Conservation (phyloP, 2,888 invertebrate species). For the Ametastegia equiseti region DNA sequence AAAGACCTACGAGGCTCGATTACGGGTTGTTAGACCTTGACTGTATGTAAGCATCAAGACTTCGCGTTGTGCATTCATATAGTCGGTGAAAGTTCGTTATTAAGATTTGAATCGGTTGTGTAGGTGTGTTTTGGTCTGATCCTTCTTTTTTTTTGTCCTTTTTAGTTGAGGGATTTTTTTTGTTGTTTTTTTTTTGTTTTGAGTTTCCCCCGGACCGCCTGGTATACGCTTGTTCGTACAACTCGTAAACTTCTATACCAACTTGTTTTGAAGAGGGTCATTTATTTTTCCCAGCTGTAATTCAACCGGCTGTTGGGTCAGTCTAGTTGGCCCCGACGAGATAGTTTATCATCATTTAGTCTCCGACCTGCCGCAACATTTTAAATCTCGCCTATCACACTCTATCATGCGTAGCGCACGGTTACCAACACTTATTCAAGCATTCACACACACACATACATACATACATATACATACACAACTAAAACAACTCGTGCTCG, state of each 20-base stretch:
- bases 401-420: slow-evolving; percentile 54
- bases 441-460: slow-evolving; percentile 23
- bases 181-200: slow-evolving; percentile 52
- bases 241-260: slow-evolving; percentile 48
- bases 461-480: not conserved
- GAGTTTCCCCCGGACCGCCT: slow-evolving; percentile 38
- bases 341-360: slow-evolving; percentile 75
- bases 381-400: slow-evolving; percentile 72
- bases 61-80: not conserved
- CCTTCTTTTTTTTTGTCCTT: slow-evolving; percentile 36
- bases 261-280: slow-evolving; percentile 48
- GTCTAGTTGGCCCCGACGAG: slow-evolving; percentile 69
- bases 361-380: slow-evolving; percentile 74
- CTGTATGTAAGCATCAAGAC: not conserved
- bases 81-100: slow-evolving; percentile 37
- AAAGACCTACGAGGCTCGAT: slow-evolving; percentile 24
- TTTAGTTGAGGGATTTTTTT: no score
- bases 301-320: slow-evolving; percentile 69
- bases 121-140: slow-evolving; percentile 25
- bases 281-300: slow-evolving; percentile 63
- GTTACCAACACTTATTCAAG: slow-evolving; percentile 34
- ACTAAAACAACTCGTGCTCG: no score
- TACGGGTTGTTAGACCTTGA: slow-evolving; percentile 39
- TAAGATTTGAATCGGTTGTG: slow-evolving; percentile 30
- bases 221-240: slow-evolving; percentile 41